phyloP scores from a whole-genome alignment of 2,888 invertebrate species.

The Tipula vernalis region DNA sequence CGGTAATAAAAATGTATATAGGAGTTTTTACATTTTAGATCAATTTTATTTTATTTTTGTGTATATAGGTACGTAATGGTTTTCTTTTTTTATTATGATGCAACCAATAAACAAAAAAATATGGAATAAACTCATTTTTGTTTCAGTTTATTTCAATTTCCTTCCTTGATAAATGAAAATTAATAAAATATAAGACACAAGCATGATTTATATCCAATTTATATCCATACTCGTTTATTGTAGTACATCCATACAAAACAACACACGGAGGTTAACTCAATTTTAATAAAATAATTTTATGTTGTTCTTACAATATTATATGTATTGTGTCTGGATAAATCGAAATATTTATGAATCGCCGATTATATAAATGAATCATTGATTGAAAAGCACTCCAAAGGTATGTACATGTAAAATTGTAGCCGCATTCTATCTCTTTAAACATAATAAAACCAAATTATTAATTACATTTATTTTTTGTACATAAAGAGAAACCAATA shows the following conservation, averaged over 20 bases:
- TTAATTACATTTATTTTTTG: too few relatives aligned
- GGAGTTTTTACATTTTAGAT: not conserved
- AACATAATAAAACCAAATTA: too few relatives aligned
- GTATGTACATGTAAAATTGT: too few relatives aligned
- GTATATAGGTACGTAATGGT: too few relatives aligned
- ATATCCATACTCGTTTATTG: not conserved
- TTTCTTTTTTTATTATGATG: not conserved
- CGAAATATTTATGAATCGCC: not conserved
- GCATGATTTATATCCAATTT: not conserved
- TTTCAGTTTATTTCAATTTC: not conserved
- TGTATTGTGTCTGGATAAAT: not conserved
- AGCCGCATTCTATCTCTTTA: too few relatives aligned
- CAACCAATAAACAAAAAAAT: not conserved
- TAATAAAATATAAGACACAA: not conserved
- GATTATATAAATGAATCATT: too few relatives aligned
- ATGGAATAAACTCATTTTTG: not conserved
- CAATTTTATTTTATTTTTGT: not conserved
- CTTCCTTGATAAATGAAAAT: not conserved
- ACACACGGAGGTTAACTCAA: not conserved
- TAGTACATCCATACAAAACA: not conserved
- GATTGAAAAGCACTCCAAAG: too few relatives aligned
- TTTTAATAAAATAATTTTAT: not conserved
- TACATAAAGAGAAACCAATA: too few relatives aligned
- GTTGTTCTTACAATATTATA: not conserved
- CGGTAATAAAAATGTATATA: not conserved